These are phyloP conservation scores for Danio jaintianensis DNA, from an alignment of 2,797 vertebrate genomes.

Conservation along the genomic window DNA sequence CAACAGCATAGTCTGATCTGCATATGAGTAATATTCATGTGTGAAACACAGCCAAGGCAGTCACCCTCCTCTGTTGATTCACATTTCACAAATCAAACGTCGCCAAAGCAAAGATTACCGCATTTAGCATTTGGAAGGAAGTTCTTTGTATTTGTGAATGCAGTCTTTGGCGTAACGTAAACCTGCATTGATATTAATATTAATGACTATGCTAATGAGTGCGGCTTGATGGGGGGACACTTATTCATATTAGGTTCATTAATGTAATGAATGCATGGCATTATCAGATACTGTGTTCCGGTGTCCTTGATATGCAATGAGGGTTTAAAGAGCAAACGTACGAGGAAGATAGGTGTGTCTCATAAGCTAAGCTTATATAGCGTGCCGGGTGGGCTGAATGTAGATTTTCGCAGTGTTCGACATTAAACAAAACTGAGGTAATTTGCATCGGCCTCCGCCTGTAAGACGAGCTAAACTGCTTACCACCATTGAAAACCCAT, in stretches of 20 bases:
- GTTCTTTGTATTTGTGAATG: slow-evolving; percentile 39
- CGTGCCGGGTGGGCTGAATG: slow-evolving; percentile 68
- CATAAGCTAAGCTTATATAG: slow-evolving; percentile 68
- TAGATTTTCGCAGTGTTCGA: slow-evolving; percentile 69
- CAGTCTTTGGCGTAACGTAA: slow-evolving; percentile 66
- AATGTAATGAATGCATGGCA: slow-evolving; percentile 81
- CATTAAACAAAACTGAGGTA: slow-evolving; percentile 82
- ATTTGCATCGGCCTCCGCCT: slow-evolving; percentile 82
- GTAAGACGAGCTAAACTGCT: slow-evolving; percentile 82
- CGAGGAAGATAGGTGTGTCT: slow-evolving; percentile 73
- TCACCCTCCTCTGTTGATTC: slow-evolving; percentile 26
- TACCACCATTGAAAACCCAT: slow-evolving; percentile 81
- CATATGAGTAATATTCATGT: slow-evolving; percentile 46
- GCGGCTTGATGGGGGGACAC: slow-evolving; percentile 71
- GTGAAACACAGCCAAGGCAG: slow-evolving; percentile 8
- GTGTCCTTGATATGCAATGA: slow-evolving; percentile 77
- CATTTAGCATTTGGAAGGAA: slow-evolving; percentile 44
- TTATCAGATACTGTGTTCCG: slow-evolving; percentile 75
- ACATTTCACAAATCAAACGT: slow-evolving; percentile 30
- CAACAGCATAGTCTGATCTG: slow-evolving; percentile 43
- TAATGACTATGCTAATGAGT: slow-evolving; percentile 80
- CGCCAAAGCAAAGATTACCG: background rate
- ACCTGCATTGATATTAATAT: slow-evolving; percentile 78
- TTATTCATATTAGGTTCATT: slow-evolving; percentile 83
- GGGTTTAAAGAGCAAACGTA: slow-evolving; percentile 70